Evolutionary conservation across 2,113 vertebrate species (phyloP).

Genomic region (Protobothrops flavoviridis): DNA sequence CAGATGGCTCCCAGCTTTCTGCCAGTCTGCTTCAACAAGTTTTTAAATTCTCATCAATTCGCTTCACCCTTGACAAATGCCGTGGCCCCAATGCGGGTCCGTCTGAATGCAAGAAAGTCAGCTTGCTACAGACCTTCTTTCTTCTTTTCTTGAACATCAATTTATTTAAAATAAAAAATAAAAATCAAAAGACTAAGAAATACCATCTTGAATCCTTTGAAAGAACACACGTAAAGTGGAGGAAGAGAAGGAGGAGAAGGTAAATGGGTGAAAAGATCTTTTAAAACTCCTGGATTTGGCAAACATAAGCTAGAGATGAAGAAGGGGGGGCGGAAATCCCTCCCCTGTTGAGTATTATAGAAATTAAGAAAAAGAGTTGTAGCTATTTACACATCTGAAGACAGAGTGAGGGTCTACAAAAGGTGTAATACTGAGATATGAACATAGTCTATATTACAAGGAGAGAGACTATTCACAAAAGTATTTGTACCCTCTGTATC

Average conservation of each 20-base stretch:
- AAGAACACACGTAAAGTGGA: slow-evolving; percentile 46
- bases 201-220: slow-evolving; percentile 60
- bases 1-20: neutral
- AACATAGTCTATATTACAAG: slow-evolving; percentile 70
- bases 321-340: slow-evolving; percentile 31
- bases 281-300: slow-evolving; percentile 62
- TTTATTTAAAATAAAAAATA: slow-evolving; percentile 75
- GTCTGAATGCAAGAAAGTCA: neutral
- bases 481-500: slow-evolving; percentile 62
- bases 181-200: slow-evolving; percentile 56
- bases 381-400: slow-evolving; percentile 70
- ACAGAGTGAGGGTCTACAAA: slow-evolving; percentile 59
- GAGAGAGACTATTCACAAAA: slow-evolving; percentile 52
- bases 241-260: neutral
- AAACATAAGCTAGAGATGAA: slow-evolving; percentile 21
- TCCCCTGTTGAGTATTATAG: slow-evolving; percentile 56
- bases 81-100: neutral
- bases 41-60: neutral
- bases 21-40: neutral
- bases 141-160: slow-evolving; percentile 63
- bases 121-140: neutral
- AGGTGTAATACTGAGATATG: slow-evolving; percentile 74
- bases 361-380: slow-evolving; percentile 46
- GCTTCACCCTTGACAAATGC: neutral
- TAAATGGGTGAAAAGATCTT: neutral